A percentile compares a stretch with the other conserved stretches of the same genome.
Conservation (phyloP, 2,113 vertebrate species). For the Myiagra hebetior region DNA sequence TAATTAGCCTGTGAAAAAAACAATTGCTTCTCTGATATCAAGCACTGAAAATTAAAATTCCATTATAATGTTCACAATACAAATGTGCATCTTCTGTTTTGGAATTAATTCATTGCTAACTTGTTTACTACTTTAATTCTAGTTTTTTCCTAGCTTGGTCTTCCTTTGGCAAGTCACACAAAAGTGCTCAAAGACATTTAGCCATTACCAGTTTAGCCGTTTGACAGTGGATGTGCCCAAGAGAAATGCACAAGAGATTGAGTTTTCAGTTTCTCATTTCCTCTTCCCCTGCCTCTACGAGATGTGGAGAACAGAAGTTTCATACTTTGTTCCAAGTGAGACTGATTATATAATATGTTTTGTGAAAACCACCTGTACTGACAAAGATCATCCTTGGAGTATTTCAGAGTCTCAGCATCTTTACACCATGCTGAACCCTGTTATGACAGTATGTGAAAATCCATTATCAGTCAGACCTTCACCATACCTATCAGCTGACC, state of each 20-base stretch:
- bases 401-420: neutral
- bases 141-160: neutral
- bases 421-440: neutral
- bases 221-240: neutral
- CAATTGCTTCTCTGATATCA: neutral
- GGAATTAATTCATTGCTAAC: neutral
- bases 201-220: neutral
- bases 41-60: neutral
- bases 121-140: neutral
- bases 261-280: neutral
- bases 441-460: neutral
- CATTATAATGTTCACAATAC: neutral
- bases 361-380: neutral
- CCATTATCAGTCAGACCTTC: neutral
- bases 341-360: neutral
- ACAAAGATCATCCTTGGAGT: neutral
- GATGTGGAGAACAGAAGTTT: neutral
- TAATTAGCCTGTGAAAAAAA: neutral
- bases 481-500: neutral
- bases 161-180: neutral
- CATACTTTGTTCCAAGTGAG: neutral
- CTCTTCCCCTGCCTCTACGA: neutral
- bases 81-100: neutral
- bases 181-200: neutral
- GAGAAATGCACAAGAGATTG: neutral